These are phyloP conservation scores for Phylloscopus trochiloides DNA, from an alignment of 2,113 vertebrate species.

Conservation along the genomic window DNA sequence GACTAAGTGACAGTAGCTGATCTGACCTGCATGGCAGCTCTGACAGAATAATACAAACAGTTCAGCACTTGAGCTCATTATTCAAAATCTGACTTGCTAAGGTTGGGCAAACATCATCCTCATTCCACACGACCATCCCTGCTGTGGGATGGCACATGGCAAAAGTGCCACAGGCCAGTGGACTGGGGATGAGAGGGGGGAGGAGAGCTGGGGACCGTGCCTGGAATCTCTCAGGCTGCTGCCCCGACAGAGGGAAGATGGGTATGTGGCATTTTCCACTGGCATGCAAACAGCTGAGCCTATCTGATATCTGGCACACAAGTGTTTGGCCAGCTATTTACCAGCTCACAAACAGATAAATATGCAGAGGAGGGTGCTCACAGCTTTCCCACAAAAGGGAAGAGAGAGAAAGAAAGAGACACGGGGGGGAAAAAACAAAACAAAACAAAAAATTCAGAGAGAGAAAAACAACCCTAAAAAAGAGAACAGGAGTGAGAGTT, in stretches of 20 bases:
- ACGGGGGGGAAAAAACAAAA: accelerated
- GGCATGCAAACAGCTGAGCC: conserved; percentile 62
- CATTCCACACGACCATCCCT: background rate
- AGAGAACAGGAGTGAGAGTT: conserved; percentile 43
- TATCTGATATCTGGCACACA: conserved; percentile 59
- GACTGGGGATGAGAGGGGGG: background rate
- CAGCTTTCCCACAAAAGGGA: background rate
- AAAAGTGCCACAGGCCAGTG: background rate
- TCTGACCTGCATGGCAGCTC: conserved; percentile 11
- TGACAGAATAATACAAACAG: background rate
- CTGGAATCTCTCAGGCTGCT: conserved; percentile 5
- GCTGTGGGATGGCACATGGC: background rate
- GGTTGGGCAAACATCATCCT: conserved; percentile 7
- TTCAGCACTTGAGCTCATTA: conserved; percentile 1
- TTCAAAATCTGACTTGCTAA: conserved; percentile 12
- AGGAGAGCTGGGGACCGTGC: background rate
- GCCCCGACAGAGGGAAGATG: background rate
- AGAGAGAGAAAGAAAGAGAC: background rate
- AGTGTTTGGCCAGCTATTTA: conserved; percentile 36
- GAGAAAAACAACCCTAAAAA: background rate
- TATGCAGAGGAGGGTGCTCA: conserved; percentile 5
- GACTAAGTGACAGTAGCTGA: background rate
- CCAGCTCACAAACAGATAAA: conserved; percentile 10
- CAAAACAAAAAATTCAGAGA: too few species aligned
- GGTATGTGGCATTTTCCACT: conserved; percentile 53